phyloP scores from a whole-genome alignment of 2,888 invertebrate species.

The Chaetogeoica ovagalla region DNA sequence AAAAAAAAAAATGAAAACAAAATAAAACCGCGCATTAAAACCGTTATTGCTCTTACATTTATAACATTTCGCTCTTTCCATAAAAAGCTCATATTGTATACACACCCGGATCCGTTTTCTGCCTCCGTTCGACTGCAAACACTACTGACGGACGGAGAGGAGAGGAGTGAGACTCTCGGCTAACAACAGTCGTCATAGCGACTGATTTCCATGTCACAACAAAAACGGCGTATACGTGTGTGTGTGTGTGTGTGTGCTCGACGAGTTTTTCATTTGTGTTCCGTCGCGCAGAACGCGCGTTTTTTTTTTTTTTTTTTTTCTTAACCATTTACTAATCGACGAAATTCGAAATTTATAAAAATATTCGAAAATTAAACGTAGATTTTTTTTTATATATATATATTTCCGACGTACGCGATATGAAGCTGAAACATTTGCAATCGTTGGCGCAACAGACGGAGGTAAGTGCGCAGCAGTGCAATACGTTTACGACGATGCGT shows the following conservation, averaged over 20 bases:
- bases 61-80: not conserved
- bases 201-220: constrained; percentile 30
- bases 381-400: too few species aligned
- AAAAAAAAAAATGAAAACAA: not conserved
- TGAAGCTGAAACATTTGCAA: constrained; percentile 50
- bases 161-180: too few species aligned
- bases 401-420: not conserved
- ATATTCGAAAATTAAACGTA: too few species aligned
- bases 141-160: too few species aligned
- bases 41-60: constrained; percentile 34
- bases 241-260: not conserved
- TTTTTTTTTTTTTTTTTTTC: too few species aligned
- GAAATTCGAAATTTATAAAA: too few species aligned
- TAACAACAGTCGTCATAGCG: constrained; percentile 19
- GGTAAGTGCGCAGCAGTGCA: not conserved
- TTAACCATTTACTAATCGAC: too few species aligned
- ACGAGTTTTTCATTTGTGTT: not conserved
- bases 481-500: too few species aligned
- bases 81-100: not conserved
- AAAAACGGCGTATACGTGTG: not conserved
- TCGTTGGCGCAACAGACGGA: constrained; percentile 32
- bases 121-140: too few species aligned
- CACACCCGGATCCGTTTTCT: too few species aligned
- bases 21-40: constrained; percentile 7
- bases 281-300: not conserved